Evolutionary conservation across 2,797 vertebrate genomes (phyloP), one percentile per base, ranked within the genome.

Genomic region (Synaphobranchus kaupii): DNA sequence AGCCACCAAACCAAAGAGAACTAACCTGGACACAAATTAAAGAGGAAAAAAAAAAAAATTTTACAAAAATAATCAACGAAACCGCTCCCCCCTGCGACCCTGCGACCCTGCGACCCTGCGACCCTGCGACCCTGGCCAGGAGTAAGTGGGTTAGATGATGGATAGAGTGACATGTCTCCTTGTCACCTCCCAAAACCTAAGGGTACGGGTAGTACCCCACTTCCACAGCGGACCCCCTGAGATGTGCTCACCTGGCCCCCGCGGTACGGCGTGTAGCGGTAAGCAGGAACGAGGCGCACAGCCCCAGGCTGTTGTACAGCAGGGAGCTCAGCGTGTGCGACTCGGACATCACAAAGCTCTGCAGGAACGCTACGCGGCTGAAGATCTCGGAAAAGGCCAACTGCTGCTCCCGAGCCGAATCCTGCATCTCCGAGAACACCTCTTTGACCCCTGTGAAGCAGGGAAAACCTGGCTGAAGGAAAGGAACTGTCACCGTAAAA

Each of bases 331-430:
- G 90, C 0, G 95, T 96, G 88, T 96, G 94, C 0, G 96, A 94
- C 89, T 97, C 96, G 20, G 95, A 93, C 92, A 97, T 89, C 83
- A 97, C 92, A 92, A 97, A 97, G 68, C 90, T 96, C 88, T 97
- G 96, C 88, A 97, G 92, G 91, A 96, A 97, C 54, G 96, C 93
- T 0, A 97, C 92, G 0, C 94, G 93, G 92, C 94, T 95, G 78
- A 97, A 97, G 90, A 97, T 95, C 86, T 97, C 96, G 0, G 96
- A 95, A 89, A 97, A 96, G 10, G 92, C 93, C 88, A 95, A 91
- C 87, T 96, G 96, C 92, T 97, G 97, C 88, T 96, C 93, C 50
- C 88, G 92, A 15, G 96, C 95, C 0, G 92, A 93, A 9, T 92
- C 92, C 90, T 92, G 95, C 89, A 97, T 93, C 87, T 97, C 95